A percentile compares a stretch with the other conserved stretches of the same genome.
These are phyloP conservation scores for Eucidaris tribuloides DNA, from an alignment of 35 echinoderm and acorn worm genomes.

Conservation along the genomic window DNA sequence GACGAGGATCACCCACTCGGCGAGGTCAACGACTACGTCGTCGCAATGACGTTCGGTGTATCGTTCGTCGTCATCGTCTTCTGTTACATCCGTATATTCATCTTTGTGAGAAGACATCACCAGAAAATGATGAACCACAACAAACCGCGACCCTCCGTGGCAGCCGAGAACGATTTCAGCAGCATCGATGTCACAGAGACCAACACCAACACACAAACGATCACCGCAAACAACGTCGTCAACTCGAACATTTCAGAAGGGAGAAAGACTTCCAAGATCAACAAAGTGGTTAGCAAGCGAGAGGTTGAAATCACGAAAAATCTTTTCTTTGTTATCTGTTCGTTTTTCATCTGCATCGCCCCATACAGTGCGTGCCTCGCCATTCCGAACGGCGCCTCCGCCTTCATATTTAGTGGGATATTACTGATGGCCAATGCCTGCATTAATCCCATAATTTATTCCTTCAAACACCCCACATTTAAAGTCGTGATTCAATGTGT, in stretches of 20 bases:
- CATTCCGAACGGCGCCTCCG: constrained; percentile 4
- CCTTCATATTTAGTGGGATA: constrained; percentile 22
- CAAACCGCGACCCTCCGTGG: neutral
- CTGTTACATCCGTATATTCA: constrained; percentile 32
- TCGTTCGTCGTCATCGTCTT: constrained; percentile 19
- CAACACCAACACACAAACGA: neutral
- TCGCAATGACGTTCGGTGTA: neutral
- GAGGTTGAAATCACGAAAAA: constrained; percentile 76
- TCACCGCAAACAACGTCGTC: neutral
- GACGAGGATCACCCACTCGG: neutral
- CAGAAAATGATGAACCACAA: neutral
- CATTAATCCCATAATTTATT: constrained; percentile 55
- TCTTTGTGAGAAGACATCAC: neutral
- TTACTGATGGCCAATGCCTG: constrained; percentile 33
- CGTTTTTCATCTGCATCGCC: constrained; percentile 29
- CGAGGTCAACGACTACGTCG: constrained; percentile 8
- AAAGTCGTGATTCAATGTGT: constrained; percentile 48
- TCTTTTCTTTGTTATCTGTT: constrained; percentile 48
- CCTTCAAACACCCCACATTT: constrained; percentile 50
- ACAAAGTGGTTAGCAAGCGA: constrained; percentile 4
- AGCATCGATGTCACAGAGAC: neutral
- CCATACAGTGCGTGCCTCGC: constrained; percentile 29
- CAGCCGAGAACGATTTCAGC: neutral
- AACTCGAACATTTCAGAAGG: neutral
- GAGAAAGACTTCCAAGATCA: neutral